phyloP scores from a whole-genome alignment of 2,888 invertebrate genomes.

The Drosophila tripunctata region DNA sequence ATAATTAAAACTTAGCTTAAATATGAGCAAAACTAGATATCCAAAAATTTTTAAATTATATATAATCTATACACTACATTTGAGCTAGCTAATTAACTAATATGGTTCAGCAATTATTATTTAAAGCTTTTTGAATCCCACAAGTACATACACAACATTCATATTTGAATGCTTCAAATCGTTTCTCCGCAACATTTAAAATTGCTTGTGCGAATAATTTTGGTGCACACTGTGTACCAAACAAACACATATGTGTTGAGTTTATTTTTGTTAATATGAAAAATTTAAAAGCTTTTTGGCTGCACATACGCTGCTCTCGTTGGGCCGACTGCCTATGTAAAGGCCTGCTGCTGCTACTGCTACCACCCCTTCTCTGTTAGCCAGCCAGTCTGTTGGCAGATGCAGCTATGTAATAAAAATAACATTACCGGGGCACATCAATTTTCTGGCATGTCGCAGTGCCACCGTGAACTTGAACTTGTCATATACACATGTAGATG shows the following conservation, averaged over 20 bases:
- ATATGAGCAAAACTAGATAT: too few relatives aligned
- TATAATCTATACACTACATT: too few relatives aligned
- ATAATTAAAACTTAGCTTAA: too few relatives aligned
- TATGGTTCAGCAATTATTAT: too few relatives aligned
- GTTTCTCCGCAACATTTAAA: too few relatives aligned
- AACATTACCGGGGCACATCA: slow-evolving; percentile 65
- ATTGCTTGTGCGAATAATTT: too few relatives aligned
- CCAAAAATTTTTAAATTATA: too few relatives aligned
- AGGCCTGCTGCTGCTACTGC: neutral
- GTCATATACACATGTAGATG: slow-evolving; percentile 61
- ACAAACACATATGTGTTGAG: slow-evolving; percentile 1
- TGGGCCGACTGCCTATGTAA: slow-evolving; percentile 45
- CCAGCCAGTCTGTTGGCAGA: slow-evolving; percentile 34
- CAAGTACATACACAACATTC: too few relatives aligned
- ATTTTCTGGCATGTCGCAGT: slow-evolving; percentile 45
- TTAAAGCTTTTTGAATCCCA: too few relatives aligned
- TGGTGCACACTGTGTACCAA: neutral
- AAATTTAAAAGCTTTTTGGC: slow-evolving; percentile 1
- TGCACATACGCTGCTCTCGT: slow-evolving; percentile 41
- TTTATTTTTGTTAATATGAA: slow-evolving; percentile 52
- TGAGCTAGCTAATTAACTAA: too few relatives aligned
- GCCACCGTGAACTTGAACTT: slow-evolving; percentile 82
- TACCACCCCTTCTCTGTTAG: too few relatives aligned
- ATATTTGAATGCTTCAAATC: too few relatives aligned
- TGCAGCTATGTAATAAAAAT: slow-evolving; percentile 70